Conservation (phyloP, 1,140 invertebrate genomes). For the Drosophila jambulina region DNA sequence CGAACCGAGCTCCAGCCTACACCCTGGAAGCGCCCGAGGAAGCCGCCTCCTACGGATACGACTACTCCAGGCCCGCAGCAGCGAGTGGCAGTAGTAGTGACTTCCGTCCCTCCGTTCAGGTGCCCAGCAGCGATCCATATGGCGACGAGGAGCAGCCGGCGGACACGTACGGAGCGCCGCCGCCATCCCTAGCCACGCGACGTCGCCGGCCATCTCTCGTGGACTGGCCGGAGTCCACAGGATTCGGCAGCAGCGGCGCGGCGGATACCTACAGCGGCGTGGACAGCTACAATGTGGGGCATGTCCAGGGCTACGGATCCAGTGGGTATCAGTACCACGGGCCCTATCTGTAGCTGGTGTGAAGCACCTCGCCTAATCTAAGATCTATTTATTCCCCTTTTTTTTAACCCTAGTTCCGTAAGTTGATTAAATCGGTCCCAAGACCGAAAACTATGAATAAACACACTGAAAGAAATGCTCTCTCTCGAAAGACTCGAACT, state of each 20-base stretch:
- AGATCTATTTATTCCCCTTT: conserved; percentile 50
- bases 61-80: conserved; percentile 15
- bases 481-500: too few relatives aligned
- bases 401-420: conserved; percentile 46
- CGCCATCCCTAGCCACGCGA: conserved; percentile 11
- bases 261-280: conserved; percentile 61
- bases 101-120: conserved; percentile 61
- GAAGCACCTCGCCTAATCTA: conserved; percentile 27
- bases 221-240: conserved; percentile 43
- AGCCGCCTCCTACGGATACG: conserved; percentile 38
- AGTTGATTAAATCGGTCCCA: conserved; percentile 31
- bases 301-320: conserved; percentile 61
- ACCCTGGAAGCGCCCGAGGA: conserved; percentile 66
- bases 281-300: conserved; percentile 72
- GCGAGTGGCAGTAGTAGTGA: conserved; percentile 6
- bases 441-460: conserved; percentile 8
- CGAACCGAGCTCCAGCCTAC: conserved; percentile 46
- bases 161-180: conserved; percentile 52
- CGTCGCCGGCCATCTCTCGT: conserved; percentile 36
- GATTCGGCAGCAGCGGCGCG: conserved; percentile 19
- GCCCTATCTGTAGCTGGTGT: conserved; percentile 53
- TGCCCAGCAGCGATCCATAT: conserved; percentile 41
- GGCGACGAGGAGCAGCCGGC: conserved; percentile 46
- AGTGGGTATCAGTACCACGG: conserved; percentile 58
- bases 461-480: conserved; percentile 6